Conservation (phyloP, 2,888 invertebrate genomes). For the Alviniconcha strummeri region DNA sequence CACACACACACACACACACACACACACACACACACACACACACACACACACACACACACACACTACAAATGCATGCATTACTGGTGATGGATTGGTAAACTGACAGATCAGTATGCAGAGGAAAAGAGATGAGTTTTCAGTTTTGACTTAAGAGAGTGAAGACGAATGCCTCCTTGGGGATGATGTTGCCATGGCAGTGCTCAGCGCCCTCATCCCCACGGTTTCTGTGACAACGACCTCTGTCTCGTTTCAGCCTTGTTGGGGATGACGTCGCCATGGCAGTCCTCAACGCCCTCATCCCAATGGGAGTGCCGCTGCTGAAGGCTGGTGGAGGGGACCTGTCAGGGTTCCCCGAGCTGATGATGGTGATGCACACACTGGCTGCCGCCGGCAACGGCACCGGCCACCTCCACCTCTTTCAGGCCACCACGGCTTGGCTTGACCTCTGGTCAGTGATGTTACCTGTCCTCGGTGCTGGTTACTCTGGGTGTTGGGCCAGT, state of each 20-base stretch:
- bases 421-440: conserved; percentile 88
- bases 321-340: conserved; percentile 78
- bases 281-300: conserved; percentile 83
- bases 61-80: too few species aligned
- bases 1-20: too few species aligned
- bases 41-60: too few species aligned
- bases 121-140: too few species aligned
- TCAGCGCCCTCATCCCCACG: too few species aligned
- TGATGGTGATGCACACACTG: conserved; percentile 86
- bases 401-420: conserved; percentile 87
- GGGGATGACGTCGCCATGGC: conserved; percentile 80
- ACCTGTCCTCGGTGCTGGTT: not conserved
- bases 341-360: conserved; percentile 85
- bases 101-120: too few species aligned
- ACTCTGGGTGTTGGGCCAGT: not conserved
- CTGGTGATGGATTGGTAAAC: too few species aligned
- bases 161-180: too few species aligned
- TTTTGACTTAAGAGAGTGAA: too few species aligned
- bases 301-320: conserved; percentile 82
- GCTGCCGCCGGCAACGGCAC: conserved; percentile 89
- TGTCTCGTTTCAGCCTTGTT: conserved; percentile 68
- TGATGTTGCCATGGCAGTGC: too few species aligned
- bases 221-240: too few species aligned
- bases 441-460: conserved; percentile 58
- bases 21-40: too few species aligned